phyloP scores from a whole-genome alignment of 2,797 vertebrate genomes.

The Gobio occitaniae region DNA sequence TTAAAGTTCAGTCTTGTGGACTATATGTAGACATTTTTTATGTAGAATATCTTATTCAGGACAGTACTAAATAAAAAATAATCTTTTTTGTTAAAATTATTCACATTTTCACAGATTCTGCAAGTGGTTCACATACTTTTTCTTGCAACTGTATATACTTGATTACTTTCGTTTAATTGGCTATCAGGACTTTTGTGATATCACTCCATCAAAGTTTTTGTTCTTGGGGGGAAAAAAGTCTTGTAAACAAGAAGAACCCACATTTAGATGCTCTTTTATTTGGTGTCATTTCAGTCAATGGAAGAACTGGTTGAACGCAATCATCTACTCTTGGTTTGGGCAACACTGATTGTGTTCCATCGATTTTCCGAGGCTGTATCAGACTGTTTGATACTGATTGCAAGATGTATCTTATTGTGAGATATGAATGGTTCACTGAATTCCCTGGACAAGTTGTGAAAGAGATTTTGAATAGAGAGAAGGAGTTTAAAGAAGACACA shows the following conservation, averaged over 20 bases:
- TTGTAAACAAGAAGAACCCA: background rate
- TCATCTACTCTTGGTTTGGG: conserved; percentile 18
- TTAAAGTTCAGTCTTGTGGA: too few relatives aligned
- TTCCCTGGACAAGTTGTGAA: background rate
- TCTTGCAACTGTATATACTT: background rate
- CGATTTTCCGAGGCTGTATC: conserved; percentile 33
- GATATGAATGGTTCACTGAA: conserved; percentile 15
- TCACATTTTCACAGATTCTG: too few relatives aligned
- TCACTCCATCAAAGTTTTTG: conserved; percentile 6
- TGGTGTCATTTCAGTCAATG: conserved; percentile 29
- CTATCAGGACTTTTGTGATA: background rate
- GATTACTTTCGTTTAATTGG: background rate
- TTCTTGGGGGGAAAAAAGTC: background rate
- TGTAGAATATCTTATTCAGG: too few relatives aligned
- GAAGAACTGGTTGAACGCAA: background rate
- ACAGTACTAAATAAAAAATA: too few relatives aligned
- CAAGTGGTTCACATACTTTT: too few relatives aligned
- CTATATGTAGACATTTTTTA: too few relatives aligned
- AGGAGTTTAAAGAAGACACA: conserved; percentile 33
- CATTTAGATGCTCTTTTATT: conserved; percentile 34
- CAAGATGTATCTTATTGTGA: conserved; percentile 40
- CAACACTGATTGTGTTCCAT: conserved; percentile 39
- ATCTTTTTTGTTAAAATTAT: too few relatives aligned
- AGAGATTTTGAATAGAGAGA: conserved; percentile 39
- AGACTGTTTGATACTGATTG: conserved; percentile 37